A percentile compares a stretch with the other conserved stretches of the same genome.
Evolutionary conservation across 1,140 invertebrate species (phyloP).

Genomic region (Drosophila teissieri): DNA sequence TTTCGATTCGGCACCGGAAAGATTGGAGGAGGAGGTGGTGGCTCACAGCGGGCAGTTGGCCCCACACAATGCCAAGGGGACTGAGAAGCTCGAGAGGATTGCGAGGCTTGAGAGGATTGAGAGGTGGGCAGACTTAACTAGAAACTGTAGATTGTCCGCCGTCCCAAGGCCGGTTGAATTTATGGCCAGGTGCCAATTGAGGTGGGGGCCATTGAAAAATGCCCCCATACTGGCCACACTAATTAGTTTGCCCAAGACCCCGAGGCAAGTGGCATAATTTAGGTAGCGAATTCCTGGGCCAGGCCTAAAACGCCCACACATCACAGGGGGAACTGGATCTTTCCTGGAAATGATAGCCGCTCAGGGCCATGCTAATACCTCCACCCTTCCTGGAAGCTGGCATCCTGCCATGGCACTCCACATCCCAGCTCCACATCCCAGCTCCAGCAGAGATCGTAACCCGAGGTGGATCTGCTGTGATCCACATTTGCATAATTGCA

Average conservation of each 20-base stretch:
- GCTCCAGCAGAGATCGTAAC: conserved; percentile 17
- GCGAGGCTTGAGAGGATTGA: conserved; percentile 6
- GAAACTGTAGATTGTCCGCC: conserved; percentile 56
- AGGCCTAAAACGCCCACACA: conserved; percentile 71
- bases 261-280: conserved; percentile 76
- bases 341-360: conserved; percentile 66
- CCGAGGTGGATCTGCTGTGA: conserved; percentile 33
- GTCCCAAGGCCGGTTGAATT: conserved; percentile 22
- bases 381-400: conserved; percentile 35
- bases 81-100: conserved; percentile 3
- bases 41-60: conserved; percentile 26
- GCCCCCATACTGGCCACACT: conserved; percentile 55
- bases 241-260: conserved; percentile 65
- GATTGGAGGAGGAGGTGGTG: not conserved
- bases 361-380: conserved; percentile 67
- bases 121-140: conserved; percentile 41
- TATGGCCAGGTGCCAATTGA: conserved; percentile 46
- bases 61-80: conserved; percentile 61
- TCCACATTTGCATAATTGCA: conserved; percentile 68
- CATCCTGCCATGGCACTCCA: not conserved
- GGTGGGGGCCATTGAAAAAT: conserved; percentile 40
- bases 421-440: not conserved
- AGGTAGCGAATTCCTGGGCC: conserved; percentile 60
- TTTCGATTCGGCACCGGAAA: conserved; percentile 1
- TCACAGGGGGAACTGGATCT: conserved; percentile 26